Evolutionary conservation across 2,888 invertebrate species (phyloP).

Genomic region (Augochlorella aurata): DNA sequence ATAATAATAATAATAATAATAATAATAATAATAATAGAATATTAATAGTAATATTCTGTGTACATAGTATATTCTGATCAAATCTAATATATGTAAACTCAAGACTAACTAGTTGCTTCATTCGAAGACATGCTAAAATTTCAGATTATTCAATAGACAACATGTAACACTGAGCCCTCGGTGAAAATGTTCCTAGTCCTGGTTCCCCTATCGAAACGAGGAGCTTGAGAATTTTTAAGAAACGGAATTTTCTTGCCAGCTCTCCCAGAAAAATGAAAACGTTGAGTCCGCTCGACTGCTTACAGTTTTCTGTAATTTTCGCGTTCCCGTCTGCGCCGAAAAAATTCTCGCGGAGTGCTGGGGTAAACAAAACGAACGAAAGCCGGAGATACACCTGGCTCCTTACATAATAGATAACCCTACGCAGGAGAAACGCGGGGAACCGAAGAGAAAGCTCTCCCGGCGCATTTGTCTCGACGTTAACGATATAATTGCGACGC

Average conservation of each 20-base stretch:
- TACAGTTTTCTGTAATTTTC: not conserved
- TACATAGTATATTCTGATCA: too few relatives aligned
- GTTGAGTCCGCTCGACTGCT: not conserved
- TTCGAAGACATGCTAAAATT: too few relatives aligned
- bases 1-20: too few relatives aligned
- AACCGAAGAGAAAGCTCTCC: not conserved
- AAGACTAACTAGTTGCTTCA: too few relatives aligned
- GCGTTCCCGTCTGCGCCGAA: not conserved
- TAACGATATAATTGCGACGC: not conserved
- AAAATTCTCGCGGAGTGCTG: too few relatives aligned
- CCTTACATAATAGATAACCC: not conserved
- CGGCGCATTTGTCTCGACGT: not conserved
- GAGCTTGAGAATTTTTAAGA: not conserved
- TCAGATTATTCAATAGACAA: too few relatives aligned
- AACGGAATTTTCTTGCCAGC: too few relatives aligned
- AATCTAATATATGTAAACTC: too few relatives aligned
- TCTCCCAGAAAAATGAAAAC: not conserved
- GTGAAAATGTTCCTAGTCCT: too few relatives aligned
- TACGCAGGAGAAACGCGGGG: not conserved
- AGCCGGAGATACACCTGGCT: not conserved
- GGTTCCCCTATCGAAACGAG: not conserved
- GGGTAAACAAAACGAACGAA: not conserved
- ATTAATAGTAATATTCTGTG: too few relatives aligned
- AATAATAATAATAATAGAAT: too few relatives aligned
- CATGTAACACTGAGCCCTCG: too few relatives aligned